phyloP scores from a whole-genome alignment of 2,113 vertebrate genomes.

The Scatophagus argus region DNA sequence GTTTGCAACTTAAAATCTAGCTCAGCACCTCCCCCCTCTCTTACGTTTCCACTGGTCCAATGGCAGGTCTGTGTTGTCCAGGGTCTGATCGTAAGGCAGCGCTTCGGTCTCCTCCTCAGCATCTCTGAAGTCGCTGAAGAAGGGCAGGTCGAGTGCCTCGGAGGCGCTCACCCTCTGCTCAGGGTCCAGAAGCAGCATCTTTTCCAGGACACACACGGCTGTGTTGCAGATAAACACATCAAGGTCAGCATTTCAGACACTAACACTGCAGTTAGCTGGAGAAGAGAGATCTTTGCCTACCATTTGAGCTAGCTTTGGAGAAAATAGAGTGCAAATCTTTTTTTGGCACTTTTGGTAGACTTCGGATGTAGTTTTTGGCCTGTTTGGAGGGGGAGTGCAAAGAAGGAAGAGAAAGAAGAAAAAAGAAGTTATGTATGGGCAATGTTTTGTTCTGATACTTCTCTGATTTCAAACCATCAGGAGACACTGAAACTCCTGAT shows the following conservation, averaged over 20 bases:
- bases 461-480: neutral
- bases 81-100: conserved; percentile 92
- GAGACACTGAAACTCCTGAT: neutral
- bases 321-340: conserved; percentile 91
- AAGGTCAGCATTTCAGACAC: neutral
- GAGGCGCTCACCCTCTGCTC: conserved; percentile 91
- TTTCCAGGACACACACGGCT: conserved; percentile 93
- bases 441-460: neutral
- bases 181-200: conserved; percentile 94
- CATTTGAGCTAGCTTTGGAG: conserved; percentile 88
- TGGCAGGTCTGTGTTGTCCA: conserved; percentile 91
- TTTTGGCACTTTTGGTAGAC: conserved; percentile 91
- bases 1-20: neutral
- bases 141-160: conserved; percentile 89
- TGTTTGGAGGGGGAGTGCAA: conserved; percentile 66
- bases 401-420: neutral
- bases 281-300: conserved; percentile 74
- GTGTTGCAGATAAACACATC: conserved; percentile 29
- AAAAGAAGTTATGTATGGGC: neutral
- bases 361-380: conserved; percentile 96
- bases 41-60: conserved; percentile 96
- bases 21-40: neutral
- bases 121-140: conserved; percentile 90
- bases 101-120: conserved; percentile 90
- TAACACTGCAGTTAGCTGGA: neutral